phyloP scores from a whole-genome alignment of 2,888 invertebrate species.

The Dichetophora obliterata region DNA sequence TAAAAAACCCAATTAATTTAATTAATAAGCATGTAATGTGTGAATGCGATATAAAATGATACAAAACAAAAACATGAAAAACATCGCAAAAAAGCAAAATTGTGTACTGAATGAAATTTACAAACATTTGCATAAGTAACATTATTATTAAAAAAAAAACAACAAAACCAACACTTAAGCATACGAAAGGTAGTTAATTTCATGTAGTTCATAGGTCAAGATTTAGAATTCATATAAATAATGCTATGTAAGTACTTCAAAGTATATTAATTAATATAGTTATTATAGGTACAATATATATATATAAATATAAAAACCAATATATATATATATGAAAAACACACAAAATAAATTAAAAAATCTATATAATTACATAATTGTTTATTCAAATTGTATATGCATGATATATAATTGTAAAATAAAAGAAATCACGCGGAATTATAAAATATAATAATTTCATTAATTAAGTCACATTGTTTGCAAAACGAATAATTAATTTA shows the following conservation, averaged over 20 bases:
- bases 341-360: not conserved
- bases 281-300: too few species aligned
- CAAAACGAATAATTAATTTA: constrained; percentile 5
- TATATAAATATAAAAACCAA: not conserved
- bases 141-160: not conserved
- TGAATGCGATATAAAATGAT: not conserved
- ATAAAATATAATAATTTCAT: constrained; percentile 18
- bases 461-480: constrained; percentile 21
- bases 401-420: constrained; percentile 1
- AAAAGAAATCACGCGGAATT: not conserved
- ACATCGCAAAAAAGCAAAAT: not conserved
- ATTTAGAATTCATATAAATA: not conserved
- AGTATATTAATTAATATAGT: not conserved
- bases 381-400: constrained; percentile 14
- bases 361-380: constrained; percentile 24
- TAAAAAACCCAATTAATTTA: not conserved
- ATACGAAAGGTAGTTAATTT: constrained; percentile 32
- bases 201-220: constrained; percentile 19
- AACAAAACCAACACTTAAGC: not conserved
- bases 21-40: not conserved
- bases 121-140: not conserved
- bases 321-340: constrained; percentile 6
- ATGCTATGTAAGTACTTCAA: constrained; percentile 6
- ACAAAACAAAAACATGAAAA: not conserved
- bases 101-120: not conserved